Evolutionary conservation across 2,888 invertebrate genomes (phyloP).

Genomic region (Acheta domesticus): DNA sequence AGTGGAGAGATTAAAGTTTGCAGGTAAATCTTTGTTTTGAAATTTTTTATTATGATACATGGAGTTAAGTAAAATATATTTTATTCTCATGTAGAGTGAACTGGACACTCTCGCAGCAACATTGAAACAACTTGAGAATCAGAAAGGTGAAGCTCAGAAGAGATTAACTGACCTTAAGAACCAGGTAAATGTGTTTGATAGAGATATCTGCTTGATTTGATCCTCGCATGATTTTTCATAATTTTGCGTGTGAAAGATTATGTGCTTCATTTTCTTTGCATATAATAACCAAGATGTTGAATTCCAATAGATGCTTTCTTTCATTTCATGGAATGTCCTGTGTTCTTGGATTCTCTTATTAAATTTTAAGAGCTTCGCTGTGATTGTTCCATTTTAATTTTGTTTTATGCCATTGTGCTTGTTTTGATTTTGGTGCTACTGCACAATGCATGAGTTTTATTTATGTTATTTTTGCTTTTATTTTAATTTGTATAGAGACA

Average conservation of each 20-base stretch:
- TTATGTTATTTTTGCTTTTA: constrained; percentile 37
- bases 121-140: constrained; percentile 91
- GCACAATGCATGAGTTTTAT: constrained; percentile 22
- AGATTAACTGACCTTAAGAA: constrained; percentile 88
- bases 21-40: constrained; percentile 50
- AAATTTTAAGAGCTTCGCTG: background rate
- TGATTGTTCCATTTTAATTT: background rate
- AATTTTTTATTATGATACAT: too few species aligned
- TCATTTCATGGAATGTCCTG: background rate
- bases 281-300: background rate
- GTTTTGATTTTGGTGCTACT: constrained; percentile 11
- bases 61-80: background rate
- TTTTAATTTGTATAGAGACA: constrained; percentile 52
- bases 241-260: background rate
- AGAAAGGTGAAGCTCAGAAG: constrained; percentile 94
- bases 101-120: constrained; percentile 90
- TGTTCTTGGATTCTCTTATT: background rate
- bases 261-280: background rate
- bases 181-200: constrained; percentile 63
- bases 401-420: background rate
- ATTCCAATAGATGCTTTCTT: background rate
- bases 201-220: background rate
- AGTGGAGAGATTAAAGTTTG: constrained; percentile 84
- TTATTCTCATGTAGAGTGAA: constrained; percentile 68
- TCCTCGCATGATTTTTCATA: background rate